Percentiles rank a stretch among this genome's conserved stretches.
phyloP scores from a whole-genome alignment of 2,888 invertebrate genomes.

The Drosophila borborema region DNA sequence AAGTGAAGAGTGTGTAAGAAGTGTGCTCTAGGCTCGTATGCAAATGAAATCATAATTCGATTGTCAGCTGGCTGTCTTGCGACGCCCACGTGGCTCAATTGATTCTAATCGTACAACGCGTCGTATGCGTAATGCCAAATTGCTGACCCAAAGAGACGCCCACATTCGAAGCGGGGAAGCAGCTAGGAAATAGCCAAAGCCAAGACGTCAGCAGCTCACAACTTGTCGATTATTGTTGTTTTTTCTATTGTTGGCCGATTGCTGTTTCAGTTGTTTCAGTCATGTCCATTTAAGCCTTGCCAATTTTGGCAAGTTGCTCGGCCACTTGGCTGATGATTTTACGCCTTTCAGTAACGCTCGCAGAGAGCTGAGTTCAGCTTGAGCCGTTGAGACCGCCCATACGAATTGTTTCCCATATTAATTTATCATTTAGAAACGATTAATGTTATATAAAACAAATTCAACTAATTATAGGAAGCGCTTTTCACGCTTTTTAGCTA shows the following conservation, averaged over 20 bases:
- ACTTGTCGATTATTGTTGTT: conserved; percentile 17
- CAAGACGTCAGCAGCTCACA: conserved; percentile 47
- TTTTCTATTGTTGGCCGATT: conserved; percentile 20
- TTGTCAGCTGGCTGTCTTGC: conserved; percentile 32
- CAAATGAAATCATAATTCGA: conserved; percentile 42
- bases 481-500: conserved; percentile 71
- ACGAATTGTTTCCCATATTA: conserved; percentile 75
- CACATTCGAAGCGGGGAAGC: conserved; percentile 48
- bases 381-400: conserved; percentile 59
- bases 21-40: conserved; percentile 14
- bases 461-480: conserved; percentile 76
- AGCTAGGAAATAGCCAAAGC: conserved; percentile 62
- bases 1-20: background rate
- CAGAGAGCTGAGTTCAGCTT: conserved; percentile 6
- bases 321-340: conserved; percentile 67
- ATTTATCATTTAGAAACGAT: conserved; percentile 78
- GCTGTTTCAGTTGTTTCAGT: conserved; percentile 40
- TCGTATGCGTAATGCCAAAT: conserved; percentile 69
- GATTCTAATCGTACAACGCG: conserved; percentile 52
- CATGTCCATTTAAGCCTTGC: conserved; percentile 77
- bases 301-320: conserved; percentile 81
- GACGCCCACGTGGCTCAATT: conserved; percentile 33
- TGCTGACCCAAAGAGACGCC: conserved; percentile 55
- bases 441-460: conserved; percentile 78
- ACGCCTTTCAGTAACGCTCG: conserved; percentile 61